Conservation (phyloP, 2,888 invertebrate species). For the Eulithis testata region DNA sequence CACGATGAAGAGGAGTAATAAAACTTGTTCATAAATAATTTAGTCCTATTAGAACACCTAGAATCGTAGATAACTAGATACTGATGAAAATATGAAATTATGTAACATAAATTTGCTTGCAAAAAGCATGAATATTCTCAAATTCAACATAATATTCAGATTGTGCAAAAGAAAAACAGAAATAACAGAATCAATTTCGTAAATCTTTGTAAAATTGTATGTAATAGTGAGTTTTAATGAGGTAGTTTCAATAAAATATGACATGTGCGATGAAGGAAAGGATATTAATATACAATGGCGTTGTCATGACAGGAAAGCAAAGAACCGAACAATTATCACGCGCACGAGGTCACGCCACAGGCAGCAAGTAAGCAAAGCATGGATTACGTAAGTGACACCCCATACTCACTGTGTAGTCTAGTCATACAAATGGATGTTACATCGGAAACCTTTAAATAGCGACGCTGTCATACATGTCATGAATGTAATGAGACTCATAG, state of each 20-base stretch:
- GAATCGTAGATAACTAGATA: conserved; percentile 13
- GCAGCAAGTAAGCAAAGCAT: conserved; percentile 31
- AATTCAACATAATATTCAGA: not conserved
- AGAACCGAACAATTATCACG: conserved; percentile 49
- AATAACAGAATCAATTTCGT: not conserved
- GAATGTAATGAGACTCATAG: conserved; percentile 32
- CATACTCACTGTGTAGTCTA: conserved; percentile 44
- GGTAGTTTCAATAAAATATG: not conserved
- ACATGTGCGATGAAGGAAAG: not conserved
- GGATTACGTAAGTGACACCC: conserved; percentile 61
- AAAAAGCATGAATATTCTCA: conserved; percentile 4
- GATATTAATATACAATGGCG: conserved; percentile 9
- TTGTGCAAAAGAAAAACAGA: conserved; percentile 4
- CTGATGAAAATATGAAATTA: conserved; percentile 9
- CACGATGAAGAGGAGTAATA: conserved; percentile 15
- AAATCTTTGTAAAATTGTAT: not conserved
- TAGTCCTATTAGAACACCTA: conserved; percentile 14
- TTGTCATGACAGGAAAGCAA: conserved; percentile 35
- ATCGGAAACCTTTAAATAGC: conserved; percentile 42
- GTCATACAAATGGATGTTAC: conserved; percentile 37
- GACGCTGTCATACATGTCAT: conserved; percentile 32
- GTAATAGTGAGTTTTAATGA: not conserved
- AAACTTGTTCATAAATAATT: conserved; percentile 20
- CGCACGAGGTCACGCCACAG: conserved; percentile 52
- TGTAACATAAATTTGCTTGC: conserved; percentile 11